phyloP scores from a whole-genome alignment of 92 coral and sea anemone genomes.

The Siderastrea radians region DNA sequence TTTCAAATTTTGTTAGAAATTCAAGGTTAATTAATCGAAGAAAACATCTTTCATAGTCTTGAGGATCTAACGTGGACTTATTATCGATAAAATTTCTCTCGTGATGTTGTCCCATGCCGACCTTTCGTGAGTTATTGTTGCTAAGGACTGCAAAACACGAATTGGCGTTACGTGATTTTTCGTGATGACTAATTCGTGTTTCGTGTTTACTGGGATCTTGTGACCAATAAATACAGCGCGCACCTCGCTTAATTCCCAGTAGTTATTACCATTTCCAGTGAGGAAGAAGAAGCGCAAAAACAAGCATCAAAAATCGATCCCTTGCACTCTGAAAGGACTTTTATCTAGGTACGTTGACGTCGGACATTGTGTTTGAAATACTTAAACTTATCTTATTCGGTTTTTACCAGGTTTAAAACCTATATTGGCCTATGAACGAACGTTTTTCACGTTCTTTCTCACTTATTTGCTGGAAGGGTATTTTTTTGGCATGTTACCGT shows the following conservation, averaged over 20 bases:
- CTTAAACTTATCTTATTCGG: too few species aligned
- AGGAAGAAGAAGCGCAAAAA: background rate
- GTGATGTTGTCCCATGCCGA: background rate
- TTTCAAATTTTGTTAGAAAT: background rate
- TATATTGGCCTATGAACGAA: too few species aligned
- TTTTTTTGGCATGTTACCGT: too few species aligned
- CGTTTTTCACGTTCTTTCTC: too few species aligned
- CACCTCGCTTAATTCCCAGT: background rate
- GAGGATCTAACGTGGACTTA: background rate
- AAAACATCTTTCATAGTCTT: background rate
- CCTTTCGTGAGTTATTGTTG: slow-evolving; percentile 36
- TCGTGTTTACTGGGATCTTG: background rate
- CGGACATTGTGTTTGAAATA: too few species aligned
- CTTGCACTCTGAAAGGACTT: background rate
- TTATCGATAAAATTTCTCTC: background rate
- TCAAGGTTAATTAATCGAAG: background rate
- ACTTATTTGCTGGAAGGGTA: too few species aligned
- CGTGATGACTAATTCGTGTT: background rate
- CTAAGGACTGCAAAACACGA: background rate
- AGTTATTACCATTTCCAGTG: background rate
- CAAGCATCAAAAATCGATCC: background rate
- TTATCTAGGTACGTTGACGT: too few species aligned
- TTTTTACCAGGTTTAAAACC: too few species aligned
- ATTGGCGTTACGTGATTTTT: background rate
- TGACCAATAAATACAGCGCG: background rate